Evolutionary conservation across 1,140 invertebrate genomes (phyloP).

Genomic region (Bombus vancouverensis): DNA sequence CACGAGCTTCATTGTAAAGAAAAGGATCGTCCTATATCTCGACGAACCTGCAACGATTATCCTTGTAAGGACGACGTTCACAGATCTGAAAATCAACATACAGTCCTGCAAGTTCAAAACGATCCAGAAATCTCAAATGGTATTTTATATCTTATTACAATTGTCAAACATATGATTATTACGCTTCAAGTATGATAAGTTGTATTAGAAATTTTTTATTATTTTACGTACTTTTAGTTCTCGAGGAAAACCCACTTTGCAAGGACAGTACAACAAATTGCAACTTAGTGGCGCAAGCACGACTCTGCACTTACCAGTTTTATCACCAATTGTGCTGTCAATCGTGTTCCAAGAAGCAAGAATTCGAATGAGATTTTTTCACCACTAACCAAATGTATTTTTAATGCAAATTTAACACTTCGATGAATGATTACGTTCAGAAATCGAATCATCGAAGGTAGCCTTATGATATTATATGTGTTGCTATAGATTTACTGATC

Average conservation of each 20-base stretch:
- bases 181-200: neutral
- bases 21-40: conserved; percentile 82
- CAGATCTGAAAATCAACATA: conserved; percentile 56
- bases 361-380: conserved; percentile 58
- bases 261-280: conserved; percentile 89
- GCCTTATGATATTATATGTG: neutral
- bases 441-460: conserved; percentile 14
- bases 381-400: neutral
- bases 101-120: conserved; percentile 68
- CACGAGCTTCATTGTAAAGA: conserved; percentile 83
- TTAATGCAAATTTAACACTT: conserved; percentile 3
- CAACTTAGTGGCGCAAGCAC: conserved; percentile 88
- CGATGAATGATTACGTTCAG: neutral
- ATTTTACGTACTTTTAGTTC: conserved; percentile 55
- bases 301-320: conserved; percentile 91
- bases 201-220: neutral
- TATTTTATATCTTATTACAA: conserved; percentile 27
- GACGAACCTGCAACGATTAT: conserved; percentile 85
- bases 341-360: conserved; percentile 84
- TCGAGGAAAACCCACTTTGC: conserved; percentile 81
- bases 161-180: neutral
- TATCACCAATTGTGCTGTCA: conserved; percentile 91
- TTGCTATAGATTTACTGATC: conserved; percentile 42
- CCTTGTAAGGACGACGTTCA: conserved; percentile 80
- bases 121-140: conserved; percentile 72